These are phyloP conservation scores for Pluvianellus socialis DNA, from an alignment of 2,113 vertebrate genomes.

Conservation along the genomic window DNA sequence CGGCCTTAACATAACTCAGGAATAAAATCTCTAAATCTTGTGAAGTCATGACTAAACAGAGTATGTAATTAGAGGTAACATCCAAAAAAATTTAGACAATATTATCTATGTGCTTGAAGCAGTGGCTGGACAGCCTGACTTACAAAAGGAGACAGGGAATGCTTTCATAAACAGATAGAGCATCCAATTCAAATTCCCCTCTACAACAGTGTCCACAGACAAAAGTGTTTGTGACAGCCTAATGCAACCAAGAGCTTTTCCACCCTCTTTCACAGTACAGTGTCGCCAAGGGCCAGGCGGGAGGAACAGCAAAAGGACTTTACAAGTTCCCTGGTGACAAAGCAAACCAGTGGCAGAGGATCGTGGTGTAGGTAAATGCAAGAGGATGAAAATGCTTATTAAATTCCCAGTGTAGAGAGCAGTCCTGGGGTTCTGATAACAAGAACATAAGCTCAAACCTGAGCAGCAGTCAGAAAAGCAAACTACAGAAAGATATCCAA, in stretches of 20 bases:
- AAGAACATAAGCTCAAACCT: not conserved
- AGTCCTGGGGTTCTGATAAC: not conserved
- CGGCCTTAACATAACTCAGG: not conserved
- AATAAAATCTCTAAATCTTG: not conserved
- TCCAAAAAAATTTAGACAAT: not conserved
- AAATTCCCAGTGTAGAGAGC: not conserved
- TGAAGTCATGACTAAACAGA: not conserved
- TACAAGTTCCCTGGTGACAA: not conserved
- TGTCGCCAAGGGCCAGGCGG: not conserved
- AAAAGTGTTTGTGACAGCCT: not conserved
- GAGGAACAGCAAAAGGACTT: not conserved
- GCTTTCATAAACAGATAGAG: not conserved
- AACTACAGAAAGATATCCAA: not conserved
- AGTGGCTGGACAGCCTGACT: not conserved
- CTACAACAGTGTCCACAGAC: not conserved
- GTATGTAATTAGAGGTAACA: not conserved
- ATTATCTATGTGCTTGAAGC: not conserved
- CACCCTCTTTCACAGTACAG: accelerated
- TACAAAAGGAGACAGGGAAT: not conserved
- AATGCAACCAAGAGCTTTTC: not conserved
- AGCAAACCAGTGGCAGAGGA: not conserved
- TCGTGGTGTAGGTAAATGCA: not conserved
- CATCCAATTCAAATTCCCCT: not conserved
- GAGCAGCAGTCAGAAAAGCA: not conserved
- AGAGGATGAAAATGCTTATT: not conserved